These are phyloP conservation scores for Callipepla squamata DNA, from an alignment of 2,113 vertebrate species.

Conservation along the genomic window DNA sequence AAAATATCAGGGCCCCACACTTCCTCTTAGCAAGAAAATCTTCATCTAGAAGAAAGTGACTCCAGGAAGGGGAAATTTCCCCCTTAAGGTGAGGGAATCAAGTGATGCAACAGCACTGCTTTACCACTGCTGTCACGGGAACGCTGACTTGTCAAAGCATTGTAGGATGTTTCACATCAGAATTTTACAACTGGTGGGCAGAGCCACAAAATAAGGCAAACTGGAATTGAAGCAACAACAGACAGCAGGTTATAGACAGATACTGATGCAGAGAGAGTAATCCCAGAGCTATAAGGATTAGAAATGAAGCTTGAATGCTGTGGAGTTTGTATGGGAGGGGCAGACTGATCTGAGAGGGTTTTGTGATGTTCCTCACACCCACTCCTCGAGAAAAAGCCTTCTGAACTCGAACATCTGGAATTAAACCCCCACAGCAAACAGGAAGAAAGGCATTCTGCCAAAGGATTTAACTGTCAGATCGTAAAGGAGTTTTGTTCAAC, in stretches of 20 bases:
- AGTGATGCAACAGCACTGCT: background rate
- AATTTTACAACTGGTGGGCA: background rate
- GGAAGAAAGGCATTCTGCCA: background rate
- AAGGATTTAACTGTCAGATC: background rate
- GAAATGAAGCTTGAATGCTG: background rate
- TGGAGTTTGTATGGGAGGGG: background rate
- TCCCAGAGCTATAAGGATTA: background rate
- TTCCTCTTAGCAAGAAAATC: background rate
- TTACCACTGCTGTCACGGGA: background rate
- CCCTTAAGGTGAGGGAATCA: background rate
- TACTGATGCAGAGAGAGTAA: background rate
- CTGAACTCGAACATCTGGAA: background rate
- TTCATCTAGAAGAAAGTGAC: background rate
- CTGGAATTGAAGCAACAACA: background rate
- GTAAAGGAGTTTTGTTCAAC: background rate
- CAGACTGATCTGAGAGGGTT: background rate
- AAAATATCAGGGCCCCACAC: background rate
- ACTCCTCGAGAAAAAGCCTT: background rate
- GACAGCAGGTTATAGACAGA: background rate
- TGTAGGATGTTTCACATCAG: background rate
- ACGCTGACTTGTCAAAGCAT: background rate
- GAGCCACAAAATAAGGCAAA: background rate
- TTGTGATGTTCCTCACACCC: background rate
- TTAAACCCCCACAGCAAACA: background rate
- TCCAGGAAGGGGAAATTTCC: background rate